Evolutionary conservation across 2,797 vertebrate species (phyloP), one percentile per base, ranked within the genome.

Genomic region (Semaprochilodus insignis): DNA sequence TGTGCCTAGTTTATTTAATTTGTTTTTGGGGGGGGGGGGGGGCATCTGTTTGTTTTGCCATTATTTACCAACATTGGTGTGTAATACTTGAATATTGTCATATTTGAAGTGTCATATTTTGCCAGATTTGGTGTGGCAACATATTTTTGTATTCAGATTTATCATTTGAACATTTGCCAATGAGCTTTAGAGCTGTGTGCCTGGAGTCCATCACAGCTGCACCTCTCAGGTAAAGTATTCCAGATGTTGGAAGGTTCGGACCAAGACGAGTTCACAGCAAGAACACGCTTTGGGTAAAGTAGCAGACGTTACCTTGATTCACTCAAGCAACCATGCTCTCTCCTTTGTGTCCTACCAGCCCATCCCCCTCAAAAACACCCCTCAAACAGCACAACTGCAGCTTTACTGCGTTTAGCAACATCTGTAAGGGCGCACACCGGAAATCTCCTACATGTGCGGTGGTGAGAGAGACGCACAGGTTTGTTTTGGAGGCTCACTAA

Each of bases 341-440:
- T 67, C 71, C 66, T 83, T 74, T 74, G 70, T 79, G 77, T 73
- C 72, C 15, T 21, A 80, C 27, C 66, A 70, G 40, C 82, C 72
- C 72, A 63, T 80, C 82, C 72, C 82, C 72, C 77, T n/a, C 44
- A 69, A 74, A 31, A 66, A 27, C 77, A 79, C 8, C 40, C 31
- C 31, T 31, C 31, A 31, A 44, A 44, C 55, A 72, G 51, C 76
- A 66, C 69, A 78, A 71, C 78, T 80, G 59, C 54, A 51, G 60
- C 55, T 44, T 52, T 21, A 70, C 52, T 80, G 72, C 40, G 21
- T 27, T 27, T 71, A 72, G 34, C 27, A 69, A 72, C 79, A 81
- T 78, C 74, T 85, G 83, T 71, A 81, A 36, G 52, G 57, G 23
- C 60, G 66, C n/a, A 77, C 55, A 78, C 78, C 79, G 74, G 83